Conservation (phyloP, 2,113 vertebrate species). For the Charina bottae region DNA sequence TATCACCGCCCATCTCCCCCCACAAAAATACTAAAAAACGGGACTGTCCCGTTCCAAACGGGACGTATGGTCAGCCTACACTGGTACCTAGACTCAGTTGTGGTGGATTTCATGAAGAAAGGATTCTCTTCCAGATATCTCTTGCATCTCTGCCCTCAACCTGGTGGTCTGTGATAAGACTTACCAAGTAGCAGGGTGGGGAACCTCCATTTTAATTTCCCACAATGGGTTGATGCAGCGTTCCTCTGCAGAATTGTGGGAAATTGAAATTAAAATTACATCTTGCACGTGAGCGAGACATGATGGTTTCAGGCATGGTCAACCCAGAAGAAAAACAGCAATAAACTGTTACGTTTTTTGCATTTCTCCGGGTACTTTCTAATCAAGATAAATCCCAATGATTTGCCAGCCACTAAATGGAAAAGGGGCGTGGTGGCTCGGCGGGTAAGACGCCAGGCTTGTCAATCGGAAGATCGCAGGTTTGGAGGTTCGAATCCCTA, state of each 20-base stretch:
- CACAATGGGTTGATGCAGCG: too few species aligned
- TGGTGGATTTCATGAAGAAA: background rate
- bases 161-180: background rate
- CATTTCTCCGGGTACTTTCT: background rate
- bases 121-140: background rate
- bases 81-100: background rate
- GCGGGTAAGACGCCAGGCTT: too few species aligned
- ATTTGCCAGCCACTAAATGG: background rate
- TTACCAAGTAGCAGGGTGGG: background rate
- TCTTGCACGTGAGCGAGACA: background rate
- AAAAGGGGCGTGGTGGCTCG: too few species aligned
- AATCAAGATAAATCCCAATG: background rate
- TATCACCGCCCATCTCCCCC: too few species aligned
- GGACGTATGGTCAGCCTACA: too few species aligned
- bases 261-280: background rate
- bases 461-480: too few species aligned
- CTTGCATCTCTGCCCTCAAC: background rate
- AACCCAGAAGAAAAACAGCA: background rate
- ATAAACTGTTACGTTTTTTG: background rate
- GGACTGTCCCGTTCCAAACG: too few species aligned
- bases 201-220: background rate
- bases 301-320: background rate
- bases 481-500: too few species aligned
- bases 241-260: background rate
- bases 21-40: too few species aligned